These are phyloP conservation scores for Malaclemys terrapin DNA, from an alignment of 2,113 vertebrate genomes.

Conservation along the genomic window DNA sequence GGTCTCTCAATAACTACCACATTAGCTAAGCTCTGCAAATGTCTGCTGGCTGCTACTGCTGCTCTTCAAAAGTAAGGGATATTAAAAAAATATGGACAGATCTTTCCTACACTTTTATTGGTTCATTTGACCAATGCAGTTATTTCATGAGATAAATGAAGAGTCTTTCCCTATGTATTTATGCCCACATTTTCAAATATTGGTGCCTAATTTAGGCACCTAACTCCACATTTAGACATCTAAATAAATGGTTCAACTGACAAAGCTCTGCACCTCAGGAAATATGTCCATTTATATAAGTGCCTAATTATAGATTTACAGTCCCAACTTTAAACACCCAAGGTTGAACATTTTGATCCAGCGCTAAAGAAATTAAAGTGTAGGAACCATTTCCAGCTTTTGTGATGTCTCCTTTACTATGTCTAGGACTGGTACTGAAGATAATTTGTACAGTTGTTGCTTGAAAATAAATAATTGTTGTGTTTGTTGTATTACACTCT, in stretches of 20 bases:
- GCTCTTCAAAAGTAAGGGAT: not conserved
- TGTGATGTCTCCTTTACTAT: not conserved
- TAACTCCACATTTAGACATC: slow-evolving; percentile 27
- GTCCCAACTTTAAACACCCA: not conserved
- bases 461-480: not conserved
- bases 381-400: slow-evolving; percentile 36
- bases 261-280: slow-evolving; percentile 17
- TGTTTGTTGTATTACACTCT: not conserved
- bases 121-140: slow-evolving; percentile 29
- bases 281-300: slow-evolving; percentile 27
- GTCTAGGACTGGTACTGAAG: not conserved
- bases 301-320: slow-evolving; percentile 45
- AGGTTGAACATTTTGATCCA: slow-evolving; percentile 3
- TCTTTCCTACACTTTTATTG: slow-evolving; percentile 28
- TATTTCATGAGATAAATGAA: slow-evolving; percentile 1
- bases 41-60: slow-evolving; percentile 35
- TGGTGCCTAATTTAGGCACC: slow-evolving; percentile 9
- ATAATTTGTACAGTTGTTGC: not conserved
- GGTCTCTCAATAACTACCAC: slow-evolving; percentile 71
- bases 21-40: slow-evolving; percentile 62
- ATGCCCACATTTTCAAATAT: slow-evolving; percentile 13
- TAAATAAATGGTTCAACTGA: not conserved
- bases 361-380: slow-evolving; percentile 35
- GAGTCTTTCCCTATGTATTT: not conserved
- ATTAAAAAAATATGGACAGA: not conserved